Evolutionary conservation across 2,888 invertebrate species (phyloP), one percentile per base, ranked within the genome.

Genomic region (Xanthorhoe spadicearia): DNA sequence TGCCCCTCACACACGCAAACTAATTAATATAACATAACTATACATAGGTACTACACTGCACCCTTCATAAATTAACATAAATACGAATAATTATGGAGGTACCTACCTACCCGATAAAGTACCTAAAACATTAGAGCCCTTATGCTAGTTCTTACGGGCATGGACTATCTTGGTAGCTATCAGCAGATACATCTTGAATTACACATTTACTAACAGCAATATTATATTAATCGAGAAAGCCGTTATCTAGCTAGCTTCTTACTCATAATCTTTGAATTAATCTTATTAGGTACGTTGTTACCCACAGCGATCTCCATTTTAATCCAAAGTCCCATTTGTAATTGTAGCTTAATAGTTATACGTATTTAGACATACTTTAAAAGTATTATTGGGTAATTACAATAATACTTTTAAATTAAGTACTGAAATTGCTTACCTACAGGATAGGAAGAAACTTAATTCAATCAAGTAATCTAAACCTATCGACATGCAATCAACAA

Each of bases 1-100:
- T 88, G 89, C 88, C 86, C 23, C 88, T 81, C 84, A 74, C 80
- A 76, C 80, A 74, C 53, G 50, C 62, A 59, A 77, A 77, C 73
- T 70, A 54, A 43, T 55, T 64, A 43, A 43, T 3, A 3, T 43
- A 13, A 43, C 2, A 13, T 66, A 62, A 46, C 46, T 35, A 61
- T 32, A n/a, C 17, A 55, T 43, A 55, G n/a, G 15, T 56, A 61
- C 50, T 13, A 13, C n/a, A 9, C 32, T 50, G 61, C 58, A 19
- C 53, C 28, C 49, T 23, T 55, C 46, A 23, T 23, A 56, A 23
- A 28, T 46, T 19, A 46, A 15, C 46, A 15, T 46, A 43, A 13
- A 10, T 13, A 13, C 3, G 13, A 43, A 43, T 43, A 43, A 13
- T 13, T 43, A 13, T 43, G 13, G 2, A 38, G 38, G 38, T 43